These are phyloP conservation scores for Sebastes variabilis DNA, from an alignment of 2,797 vertebrate species.

Conservation along the genomic window DNA sequence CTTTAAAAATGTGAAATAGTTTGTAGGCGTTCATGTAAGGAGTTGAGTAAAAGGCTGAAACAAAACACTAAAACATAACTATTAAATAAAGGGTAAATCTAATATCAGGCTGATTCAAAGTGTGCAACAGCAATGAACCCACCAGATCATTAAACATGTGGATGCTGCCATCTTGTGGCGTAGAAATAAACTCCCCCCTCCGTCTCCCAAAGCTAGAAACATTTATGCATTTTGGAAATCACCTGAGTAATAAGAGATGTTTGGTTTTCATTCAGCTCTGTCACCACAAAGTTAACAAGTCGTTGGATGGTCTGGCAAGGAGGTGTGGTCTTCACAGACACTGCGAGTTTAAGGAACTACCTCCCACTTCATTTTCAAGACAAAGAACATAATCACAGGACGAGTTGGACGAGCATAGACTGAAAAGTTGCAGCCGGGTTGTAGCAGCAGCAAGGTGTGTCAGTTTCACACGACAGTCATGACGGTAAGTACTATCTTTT, in stretches of 20 bases:
- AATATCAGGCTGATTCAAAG: not conserved
- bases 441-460: not conserved
- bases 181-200: not conserved
- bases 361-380: not conserved
- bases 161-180: constrained; percentile 57
- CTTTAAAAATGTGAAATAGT: not conserved
- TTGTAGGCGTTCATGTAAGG: not conserved
- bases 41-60: not conserved
- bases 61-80: too few species aligned
- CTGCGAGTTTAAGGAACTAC: not conserved
- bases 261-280: too few species aligned
- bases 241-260: too few species aligned
- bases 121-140: not conserved
- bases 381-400: not conserved
- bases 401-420: not conserved
- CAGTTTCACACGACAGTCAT: constrained; percentile 20
- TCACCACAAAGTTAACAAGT: too few species aligned
- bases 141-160: not conserved
- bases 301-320: too few species aligned
- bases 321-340: too few species aligned
- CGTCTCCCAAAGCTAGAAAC: not conserved
- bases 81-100: not conserved
- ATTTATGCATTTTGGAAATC: not conserved
- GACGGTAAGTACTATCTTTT: constrained; percentile 46
- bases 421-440: not conserved